Conservation (phyloP, 2,888 invertebrate genomes). For the Xanthorhoe designata region DNA sequence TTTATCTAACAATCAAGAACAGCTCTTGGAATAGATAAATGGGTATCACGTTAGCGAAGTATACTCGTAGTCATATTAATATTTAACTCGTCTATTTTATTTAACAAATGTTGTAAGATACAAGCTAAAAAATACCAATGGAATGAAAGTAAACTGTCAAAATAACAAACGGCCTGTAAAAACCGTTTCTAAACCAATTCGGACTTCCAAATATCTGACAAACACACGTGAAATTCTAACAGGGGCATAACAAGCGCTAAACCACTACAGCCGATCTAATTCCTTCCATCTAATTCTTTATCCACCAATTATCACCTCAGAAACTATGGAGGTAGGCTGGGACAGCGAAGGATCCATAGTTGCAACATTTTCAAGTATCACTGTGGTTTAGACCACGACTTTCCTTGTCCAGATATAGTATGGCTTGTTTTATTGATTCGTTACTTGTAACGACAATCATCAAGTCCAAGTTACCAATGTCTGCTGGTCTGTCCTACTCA, state of each 20-base stretch:
- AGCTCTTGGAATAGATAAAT: no score
- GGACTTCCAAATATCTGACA: conserved; percentile 39
- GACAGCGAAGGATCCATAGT: conserved; percentile 2
- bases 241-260: conserved; percentile 53
- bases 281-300: conserved; percentile 73
- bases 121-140: not conserved
- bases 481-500: no score
- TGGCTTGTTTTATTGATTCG: no score
- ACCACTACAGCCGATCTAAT: conserved; percentile 61
- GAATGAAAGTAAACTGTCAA: conserved; percentile 2
- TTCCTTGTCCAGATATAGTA: no score
- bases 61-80: no score
- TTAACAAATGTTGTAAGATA: no score
- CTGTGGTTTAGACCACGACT: not conserved
- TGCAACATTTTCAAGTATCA: not conserved
- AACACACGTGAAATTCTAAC: conserved; percentile 46
- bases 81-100: no score
- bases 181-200: conserved; percentile 26
- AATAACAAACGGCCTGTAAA: not conserved
- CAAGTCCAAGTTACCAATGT: no score
- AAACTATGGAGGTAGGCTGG: conserved; percentile 51
- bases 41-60: no score
- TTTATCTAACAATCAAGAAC: no score
- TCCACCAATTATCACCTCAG: conserved; percentile 66
- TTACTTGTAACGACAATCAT: no score